Conservation (phyloP, 2,888 invertebrate genomes). For the Melinaea marsaeus region DNA sequence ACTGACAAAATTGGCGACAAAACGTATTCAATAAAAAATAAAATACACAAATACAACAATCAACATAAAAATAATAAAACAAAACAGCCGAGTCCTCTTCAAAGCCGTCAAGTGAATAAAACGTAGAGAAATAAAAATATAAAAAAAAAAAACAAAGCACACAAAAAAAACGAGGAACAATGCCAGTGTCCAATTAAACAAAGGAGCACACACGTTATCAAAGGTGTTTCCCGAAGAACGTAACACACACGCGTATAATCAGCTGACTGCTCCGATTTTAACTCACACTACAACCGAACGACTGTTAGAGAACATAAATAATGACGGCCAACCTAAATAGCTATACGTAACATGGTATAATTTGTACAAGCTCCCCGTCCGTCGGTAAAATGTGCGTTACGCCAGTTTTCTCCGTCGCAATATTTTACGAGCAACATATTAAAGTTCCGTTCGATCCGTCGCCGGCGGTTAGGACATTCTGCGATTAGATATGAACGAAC, state of each 20-base stretch:
- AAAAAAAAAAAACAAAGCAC: constrained; percentile 28
- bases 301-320: constrained; percentile 78
- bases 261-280: constrained; percentile 78
- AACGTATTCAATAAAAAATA: neutral
- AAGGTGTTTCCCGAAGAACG: constrained; percentile 79
- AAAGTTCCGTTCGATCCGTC: constrained; percentile 51
- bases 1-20: constrained; percentile 16
- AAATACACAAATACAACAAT: neutral
- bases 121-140: constrained; percentile 25
- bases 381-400: constrained; percentile 67
- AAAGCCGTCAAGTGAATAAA: constrained; percentile 28
- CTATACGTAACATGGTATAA: constrained; percentile 75
- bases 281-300: constrained; percentile 68
- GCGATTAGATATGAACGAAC: constrained; percentile 39
- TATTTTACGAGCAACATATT: constrained; percentile 61
- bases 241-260: constrained; percentile 65
- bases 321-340: constrained; percentile 77
- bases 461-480: constrained; percentile 58
- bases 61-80: constrained; percentile 2
- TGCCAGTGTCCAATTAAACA: constrained; percentile 76
- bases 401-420: constrained; percentile 61
- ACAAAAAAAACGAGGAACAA: constrained; percentile 69
- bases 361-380: constrained; percentile 70
- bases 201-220: constrained; percentile 75
- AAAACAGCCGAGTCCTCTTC: constrained; percentile 5